phyloP scores from a whole-genome alignment of 2,797 vertebrate genomes.

The Catamblyrhynchus diadema region DNA sequence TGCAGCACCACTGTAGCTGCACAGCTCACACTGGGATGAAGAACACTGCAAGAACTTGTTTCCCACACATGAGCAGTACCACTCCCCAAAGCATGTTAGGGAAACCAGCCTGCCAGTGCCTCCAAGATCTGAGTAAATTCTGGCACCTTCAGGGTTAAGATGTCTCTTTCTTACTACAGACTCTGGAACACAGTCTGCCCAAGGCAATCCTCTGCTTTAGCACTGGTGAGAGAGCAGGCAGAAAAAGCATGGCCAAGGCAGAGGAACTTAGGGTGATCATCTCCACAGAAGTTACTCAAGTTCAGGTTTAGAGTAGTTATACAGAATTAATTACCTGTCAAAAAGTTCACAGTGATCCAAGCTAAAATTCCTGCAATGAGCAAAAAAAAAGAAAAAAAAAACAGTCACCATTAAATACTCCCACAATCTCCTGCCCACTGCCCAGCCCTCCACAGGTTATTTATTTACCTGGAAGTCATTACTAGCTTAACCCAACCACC shows the following conservation, averaged over 20 bases:
- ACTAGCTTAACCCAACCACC: not conserved
- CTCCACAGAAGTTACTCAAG: not conserved
- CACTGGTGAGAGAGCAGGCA: not conserved
- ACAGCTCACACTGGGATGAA: not conserved
- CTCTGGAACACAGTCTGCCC: not conserved
- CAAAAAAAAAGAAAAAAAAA: not conserved
- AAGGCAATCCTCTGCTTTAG: not conserved
- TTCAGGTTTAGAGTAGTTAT: not conserved
- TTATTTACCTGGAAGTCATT: not conserved
- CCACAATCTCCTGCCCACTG: not conserved
- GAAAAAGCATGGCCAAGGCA: not conserved
- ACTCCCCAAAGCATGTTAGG: fast-evolving
- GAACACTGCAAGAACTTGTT: not conserved
- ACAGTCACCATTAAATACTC: not conserved
- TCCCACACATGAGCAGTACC: not conserved
- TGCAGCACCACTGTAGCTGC: not conserved
- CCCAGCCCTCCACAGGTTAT: not conserved
- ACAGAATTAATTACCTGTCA: constrained; percentile 86
- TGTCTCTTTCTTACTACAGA: not conserved
- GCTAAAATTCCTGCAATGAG: constrained; percentile 88
- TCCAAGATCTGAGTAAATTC: not conserved
- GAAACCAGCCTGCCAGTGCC: not conserved
- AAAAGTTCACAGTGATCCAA: constrained; percentile 98
- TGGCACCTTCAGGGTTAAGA: not conserved
- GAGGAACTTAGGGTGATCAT: not conserved